Base-by-base conservation (phyloP, 2,888 invertebrate species). In the Drosophila monieri region DNA sequence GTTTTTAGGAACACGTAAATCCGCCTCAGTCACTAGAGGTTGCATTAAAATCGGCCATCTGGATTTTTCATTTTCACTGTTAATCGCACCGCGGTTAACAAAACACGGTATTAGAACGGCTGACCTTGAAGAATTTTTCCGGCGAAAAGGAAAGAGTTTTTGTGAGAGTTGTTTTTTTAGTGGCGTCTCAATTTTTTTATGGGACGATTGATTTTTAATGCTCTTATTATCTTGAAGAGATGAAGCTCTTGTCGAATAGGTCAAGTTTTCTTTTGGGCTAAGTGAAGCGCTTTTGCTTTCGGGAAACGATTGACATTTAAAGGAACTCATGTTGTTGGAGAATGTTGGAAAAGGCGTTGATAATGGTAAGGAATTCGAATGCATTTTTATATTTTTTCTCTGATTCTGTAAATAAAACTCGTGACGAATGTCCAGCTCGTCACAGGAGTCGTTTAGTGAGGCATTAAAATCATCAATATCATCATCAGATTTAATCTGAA, bases 401-500 rank as follows among this genome's bases (percentile, higher is more conserved):
- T 37, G 6, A 12, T 3, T 6, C 6, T 14, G n/a, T 14, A 14
- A 14, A 8, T 6, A 37, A n/a, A 37, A 6, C 6, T 14, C 6
- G 46, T 35, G 58, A 44, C 3, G 9, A 27, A 48, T 4, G 49
- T 21, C 53, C 52, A 89, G 62, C 32, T 91, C 90, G 76, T 91
- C 90, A 56, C 90, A 90, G 55, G 91, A 91, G 49, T 91, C 89
- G 54, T 90, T 90, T 65, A 91, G 57, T 2, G 88, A 88, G 15
- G 89, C 90, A 37, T 90, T 91, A 12, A 91, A 89, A 8, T 92
- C 92, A 53, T 92, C 92, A 25, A 91, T 76, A 77, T 92, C 91
- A 70, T 90, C 91, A 46, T 92, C 91, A 4, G 90, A 90, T 41
- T 89, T 83, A 18, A 92, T 86, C 46, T 91, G 88, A 14, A 91